Evolutionary conservation across 2,113 vertebrate species (phyloP).

Genomic region (Pituophis catenifer): DNA sequence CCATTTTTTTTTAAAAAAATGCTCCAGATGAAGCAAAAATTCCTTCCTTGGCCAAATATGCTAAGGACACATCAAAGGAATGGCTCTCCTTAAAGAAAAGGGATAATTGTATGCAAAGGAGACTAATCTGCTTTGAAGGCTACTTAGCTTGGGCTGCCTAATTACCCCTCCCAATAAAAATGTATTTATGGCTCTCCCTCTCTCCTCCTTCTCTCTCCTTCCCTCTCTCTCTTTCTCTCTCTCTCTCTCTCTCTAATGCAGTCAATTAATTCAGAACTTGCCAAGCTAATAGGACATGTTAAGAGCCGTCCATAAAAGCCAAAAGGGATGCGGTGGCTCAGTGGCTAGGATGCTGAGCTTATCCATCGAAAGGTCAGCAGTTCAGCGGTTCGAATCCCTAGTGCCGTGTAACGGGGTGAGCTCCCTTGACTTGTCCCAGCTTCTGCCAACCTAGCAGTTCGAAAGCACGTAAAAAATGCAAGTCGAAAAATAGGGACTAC

Average conservation of each 20-base stretch:
- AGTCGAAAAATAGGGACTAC: too few relatives aligned
- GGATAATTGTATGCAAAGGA: constrained; percentile 41
- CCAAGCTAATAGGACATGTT: neutral
- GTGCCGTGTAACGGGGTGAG: too few relatives aligned
- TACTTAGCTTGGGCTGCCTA: constrained; percentile 40
- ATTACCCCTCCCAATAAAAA: constrained; percentile 48
- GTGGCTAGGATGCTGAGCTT: too few relatives aligned
- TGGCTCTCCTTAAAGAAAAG: neutral
- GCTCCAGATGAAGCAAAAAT: neutral
- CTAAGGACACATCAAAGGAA: constrained; percentile 24
- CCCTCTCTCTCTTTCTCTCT: neutral
- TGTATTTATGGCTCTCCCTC: constrained; percentile 32
- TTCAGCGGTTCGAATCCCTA: too few relatives aligned
- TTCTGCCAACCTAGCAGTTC: too few relatives aligned
- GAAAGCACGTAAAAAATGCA: too few relatives aligned
- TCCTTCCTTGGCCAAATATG: neutral
- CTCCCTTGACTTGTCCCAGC: too few relatives aligned
- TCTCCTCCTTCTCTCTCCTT: neutral
- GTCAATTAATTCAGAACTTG: neutral
- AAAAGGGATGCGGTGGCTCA: too few relatives aligned
- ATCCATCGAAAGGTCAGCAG: too few relatives aligned
- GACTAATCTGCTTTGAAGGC: constrained; percentile 31
- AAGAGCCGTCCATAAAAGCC: too few relatives aligned
- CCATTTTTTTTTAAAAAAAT: neutral
- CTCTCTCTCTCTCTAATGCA: constrained; percentile 27